Conservation (phyloP, 1,140 invertebrate species). For the Drosophila prosaltans region DNA sequence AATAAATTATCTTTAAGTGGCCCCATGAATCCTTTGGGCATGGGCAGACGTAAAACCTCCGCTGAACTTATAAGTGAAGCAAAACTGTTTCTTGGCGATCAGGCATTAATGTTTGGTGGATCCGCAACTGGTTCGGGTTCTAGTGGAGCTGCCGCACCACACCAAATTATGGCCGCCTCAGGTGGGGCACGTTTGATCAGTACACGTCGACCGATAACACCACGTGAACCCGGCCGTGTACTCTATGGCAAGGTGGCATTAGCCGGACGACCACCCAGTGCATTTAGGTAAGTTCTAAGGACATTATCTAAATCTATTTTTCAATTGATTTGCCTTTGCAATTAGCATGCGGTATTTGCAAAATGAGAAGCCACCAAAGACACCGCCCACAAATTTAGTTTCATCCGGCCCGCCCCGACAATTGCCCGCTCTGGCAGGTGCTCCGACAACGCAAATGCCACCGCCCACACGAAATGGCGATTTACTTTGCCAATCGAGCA, state of each 20-base stretch:
- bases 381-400: slow-evolving; percentile 33
- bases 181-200: slow-evolving; percentile 85
- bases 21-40: slow-evolving; percentile 20
- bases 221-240: slow-evolving; percentile 88
- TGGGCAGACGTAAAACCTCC: slow-evolving; percentile 86
- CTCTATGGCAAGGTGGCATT: slow-evolving; percentile 86
- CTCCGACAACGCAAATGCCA: slow-evolving; percentile 22
- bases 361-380: slow-evolving; percentile 61
- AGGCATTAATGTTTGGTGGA: too few species aligned
- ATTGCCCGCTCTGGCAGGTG: slow-evolving; percentile 53
- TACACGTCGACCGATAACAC: slow-evolving; percentile 91
- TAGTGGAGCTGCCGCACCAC: slow-evolving; percentile 8
- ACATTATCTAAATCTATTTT: not conserved
- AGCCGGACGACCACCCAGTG: slow-evolving; percentile 89
- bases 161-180: slow-evolving; percentile 41
- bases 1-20: slow-evolving; percentile 29
- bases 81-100: slow-evolving; percentile 84
- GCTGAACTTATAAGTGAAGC: slow-evolving; percentile 92
- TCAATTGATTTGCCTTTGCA: too few species aligned
- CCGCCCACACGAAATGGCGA: slow-evolving; percentile 64
- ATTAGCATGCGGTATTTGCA: slow-evolving; percentile 76
- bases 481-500: slow-evolving; percentile 73
- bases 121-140: not conserved
- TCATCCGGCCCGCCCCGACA: slow-evolving; percentile 41
- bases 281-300: slow-evolving; percentile 87